Conservation (phyloP, 2,888 invertebrate species). For the Baronia brevicornis region DNA sequence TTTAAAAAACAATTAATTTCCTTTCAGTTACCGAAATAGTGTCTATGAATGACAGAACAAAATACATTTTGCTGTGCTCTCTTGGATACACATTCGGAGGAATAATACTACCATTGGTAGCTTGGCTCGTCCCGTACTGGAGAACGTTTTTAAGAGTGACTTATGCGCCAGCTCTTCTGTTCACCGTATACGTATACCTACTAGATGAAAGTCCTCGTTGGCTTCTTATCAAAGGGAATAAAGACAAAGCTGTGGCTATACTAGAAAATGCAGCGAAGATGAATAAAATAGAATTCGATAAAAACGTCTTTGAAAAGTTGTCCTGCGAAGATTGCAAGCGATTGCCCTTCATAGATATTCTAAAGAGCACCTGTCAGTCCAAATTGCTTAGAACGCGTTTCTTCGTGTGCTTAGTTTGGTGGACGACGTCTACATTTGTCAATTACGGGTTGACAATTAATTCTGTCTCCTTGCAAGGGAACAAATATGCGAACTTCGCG, state of each 20-base stretch:
- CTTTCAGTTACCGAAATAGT: conserved; percentile 54
- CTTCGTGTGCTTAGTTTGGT: conserved; percentile 54
- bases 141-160: conserved; percentile 77
- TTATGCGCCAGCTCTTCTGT: conserved; percentile 81
- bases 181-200: conserved; percentile 78
- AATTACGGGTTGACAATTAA: conserved; percentile 86
- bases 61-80: conserved; percentile 36
- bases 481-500: conserved; percentile 85
- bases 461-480: conserved; percentile 82
- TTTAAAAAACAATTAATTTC: conserved; percentile 2
- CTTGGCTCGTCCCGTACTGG: conserved; percentile 78
- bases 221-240: conserved; percentile 82
- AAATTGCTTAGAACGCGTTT: conserved; percentile 43
- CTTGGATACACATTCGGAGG: conserved; percentile 43
- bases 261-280: conserved; percentile 75
- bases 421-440: conserved; percentile 82
- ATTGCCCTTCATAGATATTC: conserved; percentile 29
- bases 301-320: conserved; percentile 34
- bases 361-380: conserved; percentile 49
- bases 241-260: conserved; percentile 78
- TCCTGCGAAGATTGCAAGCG: conserved; percentile 32
- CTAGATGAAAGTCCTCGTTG: conserved; percentile 87
- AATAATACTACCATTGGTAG: conserved; percentile 31
- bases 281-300: conserved; percentile 46
- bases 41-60: conserved; percentile 41